These are phyloP conservation scores for Ophion costatus DNA, from an alignment of 2,888 invertebrate species.

Conservation along the genomic window DNA sequence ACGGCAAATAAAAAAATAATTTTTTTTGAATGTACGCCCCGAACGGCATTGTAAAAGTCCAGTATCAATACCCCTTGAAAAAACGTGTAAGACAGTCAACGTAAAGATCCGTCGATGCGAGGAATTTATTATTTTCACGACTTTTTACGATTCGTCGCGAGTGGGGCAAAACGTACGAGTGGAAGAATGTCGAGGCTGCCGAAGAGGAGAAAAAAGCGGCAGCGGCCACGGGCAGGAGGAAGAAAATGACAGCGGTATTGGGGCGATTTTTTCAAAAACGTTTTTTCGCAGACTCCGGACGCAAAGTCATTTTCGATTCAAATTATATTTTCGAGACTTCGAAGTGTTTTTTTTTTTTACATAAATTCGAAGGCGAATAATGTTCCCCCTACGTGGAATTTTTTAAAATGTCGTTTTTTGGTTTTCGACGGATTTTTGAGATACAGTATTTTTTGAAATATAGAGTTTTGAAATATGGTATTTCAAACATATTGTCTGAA, in stretches of 20 bases:
- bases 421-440: too few relatives aligned
- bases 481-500: too few relatives aligned
- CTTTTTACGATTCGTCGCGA: slow-evolving; percentile 12
- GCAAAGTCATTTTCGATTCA: too few relatives aligned
- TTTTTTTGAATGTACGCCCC: too few relatives aligned
- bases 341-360: too few relatives aligned
- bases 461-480: too few relatives aligned
- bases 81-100: background rate
- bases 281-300: too few relatives aligned
- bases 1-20: background rate
- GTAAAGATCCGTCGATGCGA: background rate
- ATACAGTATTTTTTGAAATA: too few relatives aligned
- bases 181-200: slow-evolving; percentile 30
- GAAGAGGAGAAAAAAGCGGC: background rate
- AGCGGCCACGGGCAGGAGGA: background rate
- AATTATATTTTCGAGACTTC: too few relatives aligned
- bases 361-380: too few relatives aligned
- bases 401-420: too few relatives aligned
- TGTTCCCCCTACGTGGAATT: too few relatives aligned
- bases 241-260: background rate
- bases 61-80: background rate
- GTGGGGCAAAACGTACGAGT: slow-evolving; percentile 5
- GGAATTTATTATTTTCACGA: slow-evolving; percentile 24
- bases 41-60: background rate
- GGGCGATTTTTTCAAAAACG: background rate